These are phyloP conservation scores for Camponotus pennsylvanicus DNA, from an alignment of 1,140 invertebrate genomes.

Conservation along the genomic window DNA sequence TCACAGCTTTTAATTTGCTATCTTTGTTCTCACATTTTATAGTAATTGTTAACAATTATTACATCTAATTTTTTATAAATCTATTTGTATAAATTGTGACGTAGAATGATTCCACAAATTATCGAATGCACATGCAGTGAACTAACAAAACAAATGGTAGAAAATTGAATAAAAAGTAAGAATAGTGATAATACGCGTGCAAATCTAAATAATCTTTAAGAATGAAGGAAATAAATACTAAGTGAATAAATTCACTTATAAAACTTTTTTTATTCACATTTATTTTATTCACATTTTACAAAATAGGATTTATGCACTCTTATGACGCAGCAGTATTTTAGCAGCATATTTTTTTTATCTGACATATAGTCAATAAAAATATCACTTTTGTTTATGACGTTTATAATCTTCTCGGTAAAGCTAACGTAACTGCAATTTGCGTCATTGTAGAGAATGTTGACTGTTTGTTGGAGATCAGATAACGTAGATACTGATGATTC, in stretches of 20 bases:
- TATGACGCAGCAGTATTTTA: not conserved
- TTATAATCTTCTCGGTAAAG: constrained; percentile 17
- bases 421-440: not conserved
- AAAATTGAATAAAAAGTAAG: not conserved
- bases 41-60: not conserved
- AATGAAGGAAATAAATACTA: not conserved
- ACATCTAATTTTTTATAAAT: not conserved
- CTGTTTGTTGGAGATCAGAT: constrained; percentile 49
- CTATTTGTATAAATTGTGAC: not conserved
- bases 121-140: not conserved
- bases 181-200: not conserved
- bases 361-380: not conserved
- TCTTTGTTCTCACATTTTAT: not conserved
- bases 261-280: not conserved
- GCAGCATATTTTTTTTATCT: not conserved
- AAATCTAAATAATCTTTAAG: not conserved
- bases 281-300: not conserved
- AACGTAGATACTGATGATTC: constrained; percentile 45
- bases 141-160: not conserved
- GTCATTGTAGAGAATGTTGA: constrained; percentile 9
- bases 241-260: not conserved
- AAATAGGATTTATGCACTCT: not conserved
- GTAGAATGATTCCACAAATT: not conserved
- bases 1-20: not conserved
- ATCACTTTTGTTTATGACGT: not conserved